These are phyloP conservation scores for Spisula solida DNA, from an alignment of 2,888 invertebrate genomes.

Conservation along the genomic window DNA sequence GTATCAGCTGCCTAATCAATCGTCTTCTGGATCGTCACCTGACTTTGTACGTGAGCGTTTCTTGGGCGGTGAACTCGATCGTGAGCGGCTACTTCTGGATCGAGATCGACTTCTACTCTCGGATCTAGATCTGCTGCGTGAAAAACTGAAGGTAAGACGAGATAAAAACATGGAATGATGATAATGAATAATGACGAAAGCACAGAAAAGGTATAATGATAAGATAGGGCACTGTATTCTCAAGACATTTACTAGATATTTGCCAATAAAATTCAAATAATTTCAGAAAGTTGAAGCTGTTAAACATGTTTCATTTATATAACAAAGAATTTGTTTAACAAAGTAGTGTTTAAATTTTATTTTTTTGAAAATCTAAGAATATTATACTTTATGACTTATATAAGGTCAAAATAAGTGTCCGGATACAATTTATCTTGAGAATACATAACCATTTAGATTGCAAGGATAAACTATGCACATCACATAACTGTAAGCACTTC, in stretches of 20 bases:
- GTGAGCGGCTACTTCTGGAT: conserved; percentile 48
- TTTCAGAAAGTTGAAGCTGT: too few relatives aligned
- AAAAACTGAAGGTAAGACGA: conserved; percentile 37
- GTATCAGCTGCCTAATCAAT: conserved; percentile 36
- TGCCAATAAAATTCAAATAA: too few relatives aligned
- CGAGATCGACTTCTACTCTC: conserved; percentile 53
- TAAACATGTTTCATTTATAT: too few relatives aligned
- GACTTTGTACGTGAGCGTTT: conserved; percentile 64
- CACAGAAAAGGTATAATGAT: neutral
- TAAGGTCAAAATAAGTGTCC: too few relatives aligned
- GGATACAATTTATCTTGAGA: too few relatives aligned
- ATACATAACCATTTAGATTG: too few relatives aligned
- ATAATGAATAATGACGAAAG: neutral
- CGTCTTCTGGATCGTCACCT: conserved; percentile 53
- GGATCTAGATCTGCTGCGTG: conserved; percentile 54
- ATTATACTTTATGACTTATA: too few relatives aligned
- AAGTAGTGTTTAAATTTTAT: too few relatives aligned
- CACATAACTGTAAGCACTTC: too few relatives aligned
- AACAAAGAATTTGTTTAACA: too few relatives aligned
- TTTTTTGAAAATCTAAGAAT: too few relatives aligned
- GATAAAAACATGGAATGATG: neutral
- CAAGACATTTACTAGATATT: neutral
- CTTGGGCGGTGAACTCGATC: conserved; percentile 61
- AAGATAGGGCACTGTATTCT: neutral
- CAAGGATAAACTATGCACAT: too few relatives aligned